Evolutionary conservation across 1,140 invertebrate genomes (phyloP).

Genomic region (Nephotettix cincticeps): DNA sequence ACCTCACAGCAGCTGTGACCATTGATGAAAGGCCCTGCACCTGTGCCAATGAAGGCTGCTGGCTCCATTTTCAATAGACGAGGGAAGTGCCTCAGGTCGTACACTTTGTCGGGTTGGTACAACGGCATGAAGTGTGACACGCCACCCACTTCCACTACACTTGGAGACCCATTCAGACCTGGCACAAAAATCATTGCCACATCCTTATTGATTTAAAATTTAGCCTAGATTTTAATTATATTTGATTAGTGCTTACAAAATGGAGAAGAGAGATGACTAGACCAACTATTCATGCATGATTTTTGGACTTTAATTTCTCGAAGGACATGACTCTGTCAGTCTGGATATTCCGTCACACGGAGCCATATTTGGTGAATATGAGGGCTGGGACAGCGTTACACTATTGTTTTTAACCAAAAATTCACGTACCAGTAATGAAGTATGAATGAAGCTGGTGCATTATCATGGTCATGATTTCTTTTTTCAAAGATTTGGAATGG

Average conservation of each 20-base stretch:
- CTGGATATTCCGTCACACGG: neutral
- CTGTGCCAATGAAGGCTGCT: constrained; percentile 78
- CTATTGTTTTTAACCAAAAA: neutral
- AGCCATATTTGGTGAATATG: neutral
- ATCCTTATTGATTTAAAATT: no score
- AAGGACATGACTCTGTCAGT: no score
- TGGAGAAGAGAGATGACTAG: no score
- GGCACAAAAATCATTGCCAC: no score
- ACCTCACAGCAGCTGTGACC: neutral
- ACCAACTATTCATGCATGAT: no score
- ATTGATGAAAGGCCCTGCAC: constrained; percentile 72
- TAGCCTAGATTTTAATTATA: no score
- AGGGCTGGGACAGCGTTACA: neutral
- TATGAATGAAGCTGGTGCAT: no score
- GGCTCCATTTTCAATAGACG: constrained; percentile 52
- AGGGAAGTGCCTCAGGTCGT: constrained; percentile 65
- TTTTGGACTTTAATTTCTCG: no score
- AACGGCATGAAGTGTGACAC: constrained; percentile 76
- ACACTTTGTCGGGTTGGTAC: constrained; percentile 76
- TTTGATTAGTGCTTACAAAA: no score
- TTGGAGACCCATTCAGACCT: constrained; percentile 75
- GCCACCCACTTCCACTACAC: constrained; percentile 82
- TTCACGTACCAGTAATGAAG: neutral
- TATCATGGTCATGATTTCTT: neutral
- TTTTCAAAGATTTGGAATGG: neutral